These are phyloP conservation scores for Sogatella furcifera DNA, from an alignment of 1,140 invertebrate species.

Conservation along the genomic window DNA sequence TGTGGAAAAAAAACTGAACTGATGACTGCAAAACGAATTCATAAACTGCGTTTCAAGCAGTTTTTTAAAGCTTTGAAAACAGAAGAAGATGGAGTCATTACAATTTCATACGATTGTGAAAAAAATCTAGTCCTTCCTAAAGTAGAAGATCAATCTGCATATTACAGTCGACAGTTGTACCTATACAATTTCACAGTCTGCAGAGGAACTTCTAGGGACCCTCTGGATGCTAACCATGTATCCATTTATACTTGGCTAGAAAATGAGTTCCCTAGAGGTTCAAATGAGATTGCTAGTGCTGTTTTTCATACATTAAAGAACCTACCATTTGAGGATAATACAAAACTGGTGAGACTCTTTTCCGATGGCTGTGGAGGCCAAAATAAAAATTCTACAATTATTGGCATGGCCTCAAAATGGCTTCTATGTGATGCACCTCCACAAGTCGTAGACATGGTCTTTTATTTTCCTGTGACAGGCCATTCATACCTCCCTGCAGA, in stretches of 20 bases:
- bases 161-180: slow-evolving; percentile 30
- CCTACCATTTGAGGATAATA: slow-evolving; percentile 15
- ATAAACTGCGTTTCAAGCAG: too few relatives aligned
- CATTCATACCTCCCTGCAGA: slow-evolving; percentile 28
- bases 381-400: slow-evolving; percentile 29
- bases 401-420: slow-evolving; percentile 24
- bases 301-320: slow-evolving; percentile 24
- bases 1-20: too few relatives aligned
- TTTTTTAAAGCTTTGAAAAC: too few relatives aligned
- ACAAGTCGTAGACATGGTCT: slow-evolving; percentile 20
- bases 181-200: slow-evolving; percentile 32
- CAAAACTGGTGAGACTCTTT: slow-evolving; percentile 21
- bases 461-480: slow-evolving; percentile 22
- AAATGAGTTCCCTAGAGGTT: slow-evolving; percentile 23
- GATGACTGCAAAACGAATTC: too few relatives aligned
- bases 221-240: slow-evolving; percentile 22
- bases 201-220: slow-evolving; percentile 24
- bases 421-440: slow-evolving; percentile 19
- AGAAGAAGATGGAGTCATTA: too few relatives aligned
- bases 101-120: slow-evolving; percentile 30
- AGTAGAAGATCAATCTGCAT: slow-evolving; percentile 27
- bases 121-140: slow-evolving; percentile 29
- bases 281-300: slow-evolving; percentile 27
- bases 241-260: slow-evolving; percentile 28
- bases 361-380: slow-evolving; percentile 26